phyloP scores from a whole-genome alignment of 1,140 invertebrate species.

The Caenorhabditis tropicalis region DNA sequence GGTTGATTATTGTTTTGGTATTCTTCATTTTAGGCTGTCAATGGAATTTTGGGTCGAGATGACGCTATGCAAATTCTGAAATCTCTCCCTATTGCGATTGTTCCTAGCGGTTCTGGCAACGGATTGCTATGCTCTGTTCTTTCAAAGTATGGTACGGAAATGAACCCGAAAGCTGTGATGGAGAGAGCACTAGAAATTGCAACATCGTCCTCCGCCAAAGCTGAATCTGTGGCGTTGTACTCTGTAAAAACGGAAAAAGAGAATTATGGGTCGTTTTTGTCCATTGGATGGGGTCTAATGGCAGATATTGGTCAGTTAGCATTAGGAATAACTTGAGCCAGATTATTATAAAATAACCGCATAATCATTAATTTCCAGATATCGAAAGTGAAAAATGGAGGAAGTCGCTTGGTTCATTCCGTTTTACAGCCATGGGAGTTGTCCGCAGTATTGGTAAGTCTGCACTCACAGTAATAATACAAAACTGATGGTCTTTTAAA shows the following conservation, averaged over 20 bases:
- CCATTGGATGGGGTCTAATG: slow-evolving; percentile 64
- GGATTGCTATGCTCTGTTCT: slow-evolving; percentile 63
- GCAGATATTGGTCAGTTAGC: slow-evolving; percentile 63
- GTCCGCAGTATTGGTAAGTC: slow-evolving; percentile 47
- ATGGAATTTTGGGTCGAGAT: slow-evolving; percentile 55
- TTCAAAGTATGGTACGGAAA: slow-evolving; percentile 9
- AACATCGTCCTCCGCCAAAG: slow-evolving; percentile 24
- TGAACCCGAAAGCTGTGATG: slow-evolving; percentile 57
- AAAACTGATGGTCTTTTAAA: too few species aligned
- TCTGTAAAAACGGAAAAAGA: slow-evolving; percentile 54
- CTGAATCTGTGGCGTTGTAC: slow-evolving; percentile 57
- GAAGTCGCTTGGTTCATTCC: slow-evolving; percentile 58
- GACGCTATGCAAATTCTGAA: slow-evolving; percentile 52
- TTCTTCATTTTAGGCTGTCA: slow-evolving; percentile 53
- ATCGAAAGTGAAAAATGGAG: slow-evolving; percentile 64
- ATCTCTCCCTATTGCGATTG: slow-evolving; percentile 59
- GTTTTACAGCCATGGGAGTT: slow-evolving; percentile 58
- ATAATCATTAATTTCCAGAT: slow-evolving; percentile 51
- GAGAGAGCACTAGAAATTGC: slow-evolving; percentile 55
- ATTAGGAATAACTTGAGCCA: too few species aligned
- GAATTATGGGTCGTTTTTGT: slow-evolving; percentile 59
- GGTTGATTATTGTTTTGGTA: background rate
- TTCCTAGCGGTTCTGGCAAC: slow-evolving; percentile 64
- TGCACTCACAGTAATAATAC: too few species aligned
- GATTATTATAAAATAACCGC: too few species aligned